Percentiles rank a stretch among this genome's conserved stretches.
Evolutionary conservation across 2,113 vertebrate species (phyloP).

Genomic region (Poicephalus gulielmi): DNA sequence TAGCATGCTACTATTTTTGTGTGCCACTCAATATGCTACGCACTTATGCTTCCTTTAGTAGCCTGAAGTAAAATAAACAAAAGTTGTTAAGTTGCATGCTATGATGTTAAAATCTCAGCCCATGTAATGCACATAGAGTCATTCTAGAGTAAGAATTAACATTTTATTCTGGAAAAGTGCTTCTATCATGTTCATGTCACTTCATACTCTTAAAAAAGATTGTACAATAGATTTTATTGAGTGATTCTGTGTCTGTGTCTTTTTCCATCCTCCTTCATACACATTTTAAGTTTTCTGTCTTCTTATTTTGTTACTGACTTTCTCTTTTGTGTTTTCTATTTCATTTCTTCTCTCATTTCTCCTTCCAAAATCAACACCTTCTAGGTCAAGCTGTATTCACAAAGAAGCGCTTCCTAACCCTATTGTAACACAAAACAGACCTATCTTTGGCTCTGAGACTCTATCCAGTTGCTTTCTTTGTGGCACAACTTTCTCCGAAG

Average conservation of each 20-base stretch:
- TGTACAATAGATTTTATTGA: background rate
- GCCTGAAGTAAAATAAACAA: background rate
- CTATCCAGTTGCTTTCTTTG: background rate
- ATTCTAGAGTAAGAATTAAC: background rate
- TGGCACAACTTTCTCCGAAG: background rate
- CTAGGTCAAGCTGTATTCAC: background rate
- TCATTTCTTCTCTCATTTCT: background rate
- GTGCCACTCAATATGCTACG: background rate
- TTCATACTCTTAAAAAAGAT: background rate
- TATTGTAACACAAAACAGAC: background rate
- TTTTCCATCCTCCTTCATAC: background rate
- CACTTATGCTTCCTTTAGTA: background rate
- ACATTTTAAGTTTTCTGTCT: background rate
- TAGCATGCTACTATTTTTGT: background rate
- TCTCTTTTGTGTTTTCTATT: background rate
- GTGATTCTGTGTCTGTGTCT: background rate
- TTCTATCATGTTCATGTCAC: background rate
- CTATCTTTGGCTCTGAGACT: background rate
- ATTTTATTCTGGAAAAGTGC: background rate
- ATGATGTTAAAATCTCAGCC: background rate
- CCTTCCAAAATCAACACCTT: background rate
- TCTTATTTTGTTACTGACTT: background rate
- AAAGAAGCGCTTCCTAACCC: background rate
- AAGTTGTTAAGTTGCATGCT: background rate
- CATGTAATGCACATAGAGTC: background rate